Percentiles rank a stretch among this genome's conserved stretches.
phyloP scores from a whole-genome alignment of 2,888 invertebrate species.

The Thalpophila matura region DNA sequence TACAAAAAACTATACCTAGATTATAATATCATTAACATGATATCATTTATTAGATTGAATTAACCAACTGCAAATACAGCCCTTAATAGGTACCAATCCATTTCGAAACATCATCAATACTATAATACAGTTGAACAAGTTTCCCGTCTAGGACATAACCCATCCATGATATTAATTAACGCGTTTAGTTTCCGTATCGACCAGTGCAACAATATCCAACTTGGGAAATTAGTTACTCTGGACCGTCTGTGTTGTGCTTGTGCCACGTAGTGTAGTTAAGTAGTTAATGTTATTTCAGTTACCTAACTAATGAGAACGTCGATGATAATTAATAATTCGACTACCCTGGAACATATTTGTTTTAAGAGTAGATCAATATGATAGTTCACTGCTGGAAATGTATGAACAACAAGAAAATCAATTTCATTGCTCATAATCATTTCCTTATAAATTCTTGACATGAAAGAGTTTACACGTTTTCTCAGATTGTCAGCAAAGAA shows the following conservation, averaged over 20 bases:
- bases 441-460: too few relatives aligned
- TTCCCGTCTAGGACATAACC: constrained; percentile 33
- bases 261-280: constrained; percentile 15
- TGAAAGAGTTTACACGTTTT: too few relatives aligned
- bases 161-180: constrained; percentile 63
- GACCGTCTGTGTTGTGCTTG: constrained; percentile 41
- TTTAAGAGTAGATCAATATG: too few relatives aligned
- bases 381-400: too few relatives aligned
- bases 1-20: not conserved
- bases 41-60: constrained; percentile 4
- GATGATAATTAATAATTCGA: not conserved
- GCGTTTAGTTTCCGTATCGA: constrained; percentile 59
- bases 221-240: constrained; percentile 65
- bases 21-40: not conserved
- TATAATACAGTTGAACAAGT: constrained; percentile 39
- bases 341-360: not conserved
- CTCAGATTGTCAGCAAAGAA: too few relatives aligned
- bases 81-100: constrained; percentile 8
- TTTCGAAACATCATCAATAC: constrained; percentile 11
- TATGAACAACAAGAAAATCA: too few relatives aligned
- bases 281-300: constrained; percentile 36
- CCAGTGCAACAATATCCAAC: constrained; percentile 61
- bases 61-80: constrained; percentile 5
- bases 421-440: too few relatives aligned
- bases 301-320: constrained; percentile 2